phyloP scores from a whole-genome alignment of 2,113 vertebrate species.

The Gopherus evgoodei region DNA sequence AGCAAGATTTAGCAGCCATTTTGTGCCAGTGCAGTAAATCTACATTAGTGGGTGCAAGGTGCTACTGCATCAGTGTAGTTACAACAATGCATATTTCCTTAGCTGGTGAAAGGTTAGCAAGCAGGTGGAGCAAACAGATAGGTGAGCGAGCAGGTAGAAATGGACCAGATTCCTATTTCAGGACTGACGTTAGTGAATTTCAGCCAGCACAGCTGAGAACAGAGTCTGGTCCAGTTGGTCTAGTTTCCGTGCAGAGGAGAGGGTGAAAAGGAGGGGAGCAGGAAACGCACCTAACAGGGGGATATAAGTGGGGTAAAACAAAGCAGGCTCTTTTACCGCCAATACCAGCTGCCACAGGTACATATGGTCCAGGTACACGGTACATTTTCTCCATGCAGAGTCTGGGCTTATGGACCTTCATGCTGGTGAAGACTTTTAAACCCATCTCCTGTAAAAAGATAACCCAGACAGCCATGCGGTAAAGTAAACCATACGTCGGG shows the following conservation, averaged over 20 bases:
- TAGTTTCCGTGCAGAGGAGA: background rate
- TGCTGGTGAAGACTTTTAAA: background rate
- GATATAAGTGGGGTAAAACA: background rate
- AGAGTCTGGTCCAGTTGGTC: background rate
- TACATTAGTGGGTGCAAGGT: background rate
- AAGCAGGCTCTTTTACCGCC: background rate
- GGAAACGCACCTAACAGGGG: background rate
- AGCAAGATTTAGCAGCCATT: background rate
- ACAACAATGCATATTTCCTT: background rate
- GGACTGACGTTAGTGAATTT: background rate
- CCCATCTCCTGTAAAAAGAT: background rate
- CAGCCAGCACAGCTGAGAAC: background rate
- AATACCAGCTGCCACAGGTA: background rate
- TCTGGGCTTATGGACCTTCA: background rate
- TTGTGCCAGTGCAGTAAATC: background rate
- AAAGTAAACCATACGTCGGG: background rate
- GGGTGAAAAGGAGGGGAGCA: background rate
- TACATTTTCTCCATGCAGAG: background rate
- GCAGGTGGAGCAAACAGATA: background rate
- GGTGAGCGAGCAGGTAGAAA: background rate
- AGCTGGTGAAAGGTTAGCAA: background rate
- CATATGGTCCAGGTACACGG: background rate
- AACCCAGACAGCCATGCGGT: background rate
- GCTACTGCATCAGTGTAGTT: background rate
- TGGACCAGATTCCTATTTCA: background rate